phyloP scores from a whole-genome alignment of 2,113 vertebrate genomes.

The Illadopsis cleaveri region DNA sequence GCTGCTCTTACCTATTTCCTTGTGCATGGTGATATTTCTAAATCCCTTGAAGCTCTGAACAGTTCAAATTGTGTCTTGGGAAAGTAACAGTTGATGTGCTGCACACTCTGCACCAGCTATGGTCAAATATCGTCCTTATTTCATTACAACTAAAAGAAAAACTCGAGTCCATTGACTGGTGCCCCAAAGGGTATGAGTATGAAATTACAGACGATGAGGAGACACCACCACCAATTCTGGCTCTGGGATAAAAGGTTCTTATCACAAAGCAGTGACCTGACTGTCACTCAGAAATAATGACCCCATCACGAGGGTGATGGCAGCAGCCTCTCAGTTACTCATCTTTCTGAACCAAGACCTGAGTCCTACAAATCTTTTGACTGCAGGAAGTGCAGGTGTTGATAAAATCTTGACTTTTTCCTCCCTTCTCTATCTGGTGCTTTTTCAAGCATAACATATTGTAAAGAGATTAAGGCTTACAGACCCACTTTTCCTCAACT shows the following conservation, averaged over 20 bases:
- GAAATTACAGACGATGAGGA: background rate
- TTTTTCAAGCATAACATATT: background rate
- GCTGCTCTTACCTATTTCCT: background rate
- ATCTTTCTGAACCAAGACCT: background rate
- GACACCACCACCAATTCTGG: background rate
- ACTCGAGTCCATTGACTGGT: background rate
- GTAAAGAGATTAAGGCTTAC: background rate
- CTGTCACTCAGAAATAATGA: background rate
- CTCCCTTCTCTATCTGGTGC: background rate
- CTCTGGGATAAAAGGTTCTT: background rate
- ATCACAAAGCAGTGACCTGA: background rate
- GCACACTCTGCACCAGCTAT: fast-evolving
- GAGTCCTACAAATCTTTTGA: background rate
- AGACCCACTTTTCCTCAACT: background rate
- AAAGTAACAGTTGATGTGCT: background rate
- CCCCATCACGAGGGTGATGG: background rate
- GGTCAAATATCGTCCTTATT: background rate
- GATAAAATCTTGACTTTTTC: background rate
- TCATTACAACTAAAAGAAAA: background rate
- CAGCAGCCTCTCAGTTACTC: background rate
- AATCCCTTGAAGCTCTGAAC: background rate
- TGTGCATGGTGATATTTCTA: background rate
- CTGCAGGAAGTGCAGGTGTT: background rate
- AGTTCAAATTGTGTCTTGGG: background rate
- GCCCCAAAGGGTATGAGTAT: fast-evolving